Evolutionary conservation across 2,888 invertebrate genomes (phyloP).

Genomic region (Graphium colonna): DNA sequence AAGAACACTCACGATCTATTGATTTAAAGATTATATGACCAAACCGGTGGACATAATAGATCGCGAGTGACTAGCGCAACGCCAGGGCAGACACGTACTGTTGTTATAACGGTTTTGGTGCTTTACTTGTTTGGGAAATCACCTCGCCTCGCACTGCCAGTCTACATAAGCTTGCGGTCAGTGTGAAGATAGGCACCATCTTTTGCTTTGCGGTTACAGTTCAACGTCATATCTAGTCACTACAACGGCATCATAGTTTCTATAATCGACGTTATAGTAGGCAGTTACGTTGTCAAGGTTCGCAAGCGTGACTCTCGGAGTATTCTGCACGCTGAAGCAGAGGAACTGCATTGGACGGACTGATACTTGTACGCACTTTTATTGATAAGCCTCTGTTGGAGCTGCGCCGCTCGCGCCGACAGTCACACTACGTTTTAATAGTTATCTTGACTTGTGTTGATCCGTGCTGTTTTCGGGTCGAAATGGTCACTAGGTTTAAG

Average conservation of each 20-base stretch:
- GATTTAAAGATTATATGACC: too few species aligned
- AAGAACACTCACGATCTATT: background rate
- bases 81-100: constrained; percentile 10
- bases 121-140: constrained; percentile 6
- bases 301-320: background rate
- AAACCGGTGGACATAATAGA: too few species aligned
- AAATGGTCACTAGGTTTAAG: background rate
- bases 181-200: constrained; percentile 3
- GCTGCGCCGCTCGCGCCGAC: too few species aligned
- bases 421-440: background rate
- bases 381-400: too few species aligned
- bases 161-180: background rate
- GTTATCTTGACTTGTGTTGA: background rate
- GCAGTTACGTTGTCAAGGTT: background rate
- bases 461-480: background rate
- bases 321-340: too few species aligned
- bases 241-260: background rate
- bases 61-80: background rate
- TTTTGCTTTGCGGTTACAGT: background rate
- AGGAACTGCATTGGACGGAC: too few species aligned
- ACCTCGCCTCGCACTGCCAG: background rate
- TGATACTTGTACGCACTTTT: too few species aligned
- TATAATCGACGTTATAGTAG: background rate
- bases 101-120: background rate
- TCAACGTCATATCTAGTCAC: background rate